These are phyloP conservation scores for Eurystomus gularis DNA, from an alignment of 2,113 vertebrate species.

Conservation along the genomic window DNA sequence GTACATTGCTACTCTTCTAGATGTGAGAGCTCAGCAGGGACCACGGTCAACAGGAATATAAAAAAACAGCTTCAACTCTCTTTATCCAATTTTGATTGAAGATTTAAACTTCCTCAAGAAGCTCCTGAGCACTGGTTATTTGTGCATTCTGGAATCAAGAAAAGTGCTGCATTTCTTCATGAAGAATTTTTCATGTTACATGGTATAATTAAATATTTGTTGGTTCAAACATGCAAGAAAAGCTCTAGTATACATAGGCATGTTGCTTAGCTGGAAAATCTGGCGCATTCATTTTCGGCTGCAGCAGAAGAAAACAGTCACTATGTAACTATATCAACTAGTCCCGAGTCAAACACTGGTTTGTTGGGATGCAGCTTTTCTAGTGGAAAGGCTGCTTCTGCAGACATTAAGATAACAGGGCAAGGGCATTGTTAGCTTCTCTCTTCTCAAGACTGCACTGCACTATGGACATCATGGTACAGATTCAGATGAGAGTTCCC, in stretches of 20 bases:
- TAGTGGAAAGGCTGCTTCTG: not conserved
- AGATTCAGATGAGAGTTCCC: not conserved
- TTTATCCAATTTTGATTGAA: not conserved
- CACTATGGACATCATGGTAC: not conserved
- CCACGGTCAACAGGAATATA: fast-evolving
- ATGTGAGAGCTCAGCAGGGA: not conserved
- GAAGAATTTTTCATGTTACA: not conserved
- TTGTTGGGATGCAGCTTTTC: not conserved
- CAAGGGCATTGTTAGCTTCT: not conserved
- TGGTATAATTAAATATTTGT: not conserved
- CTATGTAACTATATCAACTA: not conserved
- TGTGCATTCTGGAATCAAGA: not conserved
- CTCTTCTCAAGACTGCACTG: not conserved
- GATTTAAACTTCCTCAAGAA: not conserved
- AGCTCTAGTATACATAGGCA: not conserved
- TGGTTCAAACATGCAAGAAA: not conserved
- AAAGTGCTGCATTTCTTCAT: not conserved
- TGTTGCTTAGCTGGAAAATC: not conserved
- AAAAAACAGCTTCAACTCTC: not conserved
- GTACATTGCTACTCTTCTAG: not conserved
- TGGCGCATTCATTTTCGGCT: not conserved
- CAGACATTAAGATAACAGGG: fast-evolving
- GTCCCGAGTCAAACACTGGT: not conserved
- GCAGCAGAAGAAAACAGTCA: not conserved
- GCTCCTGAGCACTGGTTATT: not conserved